These are phyloP conservation scores for Imbricaverruca yamaguchii DNA, from an alignment of 2,888 invertebrate species.

Conservation along the genomic window DNA sequence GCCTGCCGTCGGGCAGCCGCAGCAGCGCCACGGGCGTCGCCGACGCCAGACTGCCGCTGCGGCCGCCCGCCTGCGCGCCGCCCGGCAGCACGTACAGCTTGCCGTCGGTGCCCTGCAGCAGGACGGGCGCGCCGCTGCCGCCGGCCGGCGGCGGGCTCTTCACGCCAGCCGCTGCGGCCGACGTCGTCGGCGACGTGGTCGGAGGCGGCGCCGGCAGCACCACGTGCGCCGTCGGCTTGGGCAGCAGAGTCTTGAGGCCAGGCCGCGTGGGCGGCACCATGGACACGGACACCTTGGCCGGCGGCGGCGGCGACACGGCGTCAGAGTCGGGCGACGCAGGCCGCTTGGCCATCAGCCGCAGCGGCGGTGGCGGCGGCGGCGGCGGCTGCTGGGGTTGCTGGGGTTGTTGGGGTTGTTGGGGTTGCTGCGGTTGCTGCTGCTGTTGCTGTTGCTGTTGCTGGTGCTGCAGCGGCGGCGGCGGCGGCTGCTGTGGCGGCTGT, in stretches of 20 bases:
- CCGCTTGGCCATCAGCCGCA: background rate
- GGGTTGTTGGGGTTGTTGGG: no score
- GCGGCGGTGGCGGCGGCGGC: background rate
- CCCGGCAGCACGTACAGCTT: background rate
- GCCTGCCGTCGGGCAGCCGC: slow-evolving; percentile 15
- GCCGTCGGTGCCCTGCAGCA: background rate
- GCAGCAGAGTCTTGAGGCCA: slow-evolving; percentile 12
- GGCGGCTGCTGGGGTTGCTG: background rate
- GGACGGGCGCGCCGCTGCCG: background rate
- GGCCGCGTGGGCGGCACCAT: background rate
- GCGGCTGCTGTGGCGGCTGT: no score
- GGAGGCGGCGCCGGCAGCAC: background rate
- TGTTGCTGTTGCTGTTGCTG: no score
- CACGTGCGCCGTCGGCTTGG: background rate
- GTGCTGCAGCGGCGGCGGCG: no score
- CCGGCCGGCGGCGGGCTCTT: background rate
- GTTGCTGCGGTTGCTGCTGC: no score
- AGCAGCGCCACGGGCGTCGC: slow-evolving; percentile 6
- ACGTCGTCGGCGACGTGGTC: background rate
- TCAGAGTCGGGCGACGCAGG: background rate
- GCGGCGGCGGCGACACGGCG: background rate
- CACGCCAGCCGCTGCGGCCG: background rate
- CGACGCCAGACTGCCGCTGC: no score
- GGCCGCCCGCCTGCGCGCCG: background rate
- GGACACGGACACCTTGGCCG: background rate